phyloP scores from a whole-genome alignment of 2,888 invertebrate genomes.

The Drosophila rellima region DNA sequence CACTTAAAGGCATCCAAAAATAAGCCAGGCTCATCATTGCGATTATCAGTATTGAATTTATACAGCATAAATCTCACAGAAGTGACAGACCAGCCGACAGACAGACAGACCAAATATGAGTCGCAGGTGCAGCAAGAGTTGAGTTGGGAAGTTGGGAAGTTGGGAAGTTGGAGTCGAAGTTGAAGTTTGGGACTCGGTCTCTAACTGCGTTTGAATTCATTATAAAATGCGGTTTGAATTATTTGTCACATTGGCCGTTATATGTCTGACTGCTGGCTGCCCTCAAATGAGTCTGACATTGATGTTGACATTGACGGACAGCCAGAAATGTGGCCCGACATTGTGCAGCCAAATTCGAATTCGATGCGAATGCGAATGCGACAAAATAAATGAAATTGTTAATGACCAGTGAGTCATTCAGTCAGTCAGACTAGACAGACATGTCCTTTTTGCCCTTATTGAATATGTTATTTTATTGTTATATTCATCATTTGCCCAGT shows the following conservation, averaged over 20 bases:
- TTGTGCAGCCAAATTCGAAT: constrained; percentile 16
- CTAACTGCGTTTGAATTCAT: constrained; percentile 60
- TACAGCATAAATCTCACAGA: constrained; percentile 62
- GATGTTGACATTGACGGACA: constrained; percentile 73
- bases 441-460: constrained; percentile 50
- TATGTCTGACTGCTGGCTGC: constrained; percentile 43
- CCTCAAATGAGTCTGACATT: constrained; percentile 59
- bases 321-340: constrained; percentile 31
- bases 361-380: constrained; percentile 37
- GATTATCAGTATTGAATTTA: constrained; percentile 63
- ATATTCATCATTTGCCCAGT: constrained; percentile 44
- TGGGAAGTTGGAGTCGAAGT: not conserved
- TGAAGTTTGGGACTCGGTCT: not conserved
- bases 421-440: constrained; percentile 6
- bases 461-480: constrained; percentile 81
- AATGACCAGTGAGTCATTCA: constrained; percentile 63
- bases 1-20: constrained; percentile 73
- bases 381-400: constrained; percentile 80
- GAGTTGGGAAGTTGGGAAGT: not conserved
- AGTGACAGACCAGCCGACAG: constrained; percentile 31
- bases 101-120: constrained; percentile 11
- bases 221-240: constrained; percentile 74
- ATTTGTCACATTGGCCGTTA: constrained; percentile 68
- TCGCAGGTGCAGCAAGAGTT: constrained; percentile 8
- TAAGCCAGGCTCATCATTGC: constrained; percentile 66